phyloP scores from a whole-genome alignment of 2,888 invertebrate species.

The Rhagonycha fulva region DNA sequence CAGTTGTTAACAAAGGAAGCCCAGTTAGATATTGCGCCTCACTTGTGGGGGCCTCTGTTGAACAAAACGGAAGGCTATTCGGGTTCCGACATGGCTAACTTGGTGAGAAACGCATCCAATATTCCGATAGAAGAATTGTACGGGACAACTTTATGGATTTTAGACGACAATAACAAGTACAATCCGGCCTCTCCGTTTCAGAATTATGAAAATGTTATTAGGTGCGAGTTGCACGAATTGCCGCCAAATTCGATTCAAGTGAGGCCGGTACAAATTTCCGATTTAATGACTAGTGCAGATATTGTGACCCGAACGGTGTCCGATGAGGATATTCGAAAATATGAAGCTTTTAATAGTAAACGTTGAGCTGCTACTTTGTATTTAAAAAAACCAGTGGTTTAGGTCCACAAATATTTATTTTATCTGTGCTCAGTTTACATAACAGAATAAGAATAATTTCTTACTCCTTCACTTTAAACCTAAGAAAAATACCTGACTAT shows the following conservation, averaged over 20 bases:
- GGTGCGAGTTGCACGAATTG: slow-evolving; percentile 38
- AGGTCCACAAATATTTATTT: not conserved
- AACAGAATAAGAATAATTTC: slow-evolving; percentile 12
- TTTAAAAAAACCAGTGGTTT: not conserved
- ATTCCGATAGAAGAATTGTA: slow-evolving; percentile 58
- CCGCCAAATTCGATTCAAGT: slow-evolving; percentile 44
- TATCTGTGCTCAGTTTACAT: not conserved
- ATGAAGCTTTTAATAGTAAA: slow-evolving; percentile 28
- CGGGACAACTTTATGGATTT: slow-evolving; percentile 50
- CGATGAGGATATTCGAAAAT: slow-evolving; percentile 40
- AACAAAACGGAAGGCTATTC: slow-evolving; percentile 59
- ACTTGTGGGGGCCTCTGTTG: slow-evolving; percentile 51
- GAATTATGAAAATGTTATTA: not conserved
- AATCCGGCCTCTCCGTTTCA: slow-evolving; percentile 33
- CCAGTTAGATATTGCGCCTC: slow-evolving; percentile 30
- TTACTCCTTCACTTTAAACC: not conserved
- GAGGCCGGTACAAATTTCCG: slow-evolving; percentile 41
- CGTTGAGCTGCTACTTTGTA: not conserved
- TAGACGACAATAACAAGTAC: slow-evolving; percentile 41
- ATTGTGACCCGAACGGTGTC: slow-evolving; percentile 43
- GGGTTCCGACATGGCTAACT: slow-evolving; percentile 59
- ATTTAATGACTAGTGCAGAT: slow-evolving; percentile 45
- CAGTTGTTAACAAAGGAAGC: slow-evolving; percentile 41
- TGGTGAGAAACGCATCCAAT: slow-evolving; percentile 55
- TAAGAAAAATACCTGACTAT: slow-evolving; percentile 1